Base-by-base conservation (phyloP, 2,113 vertebrate genomes). In the Tetrao urogallus region DNA sequence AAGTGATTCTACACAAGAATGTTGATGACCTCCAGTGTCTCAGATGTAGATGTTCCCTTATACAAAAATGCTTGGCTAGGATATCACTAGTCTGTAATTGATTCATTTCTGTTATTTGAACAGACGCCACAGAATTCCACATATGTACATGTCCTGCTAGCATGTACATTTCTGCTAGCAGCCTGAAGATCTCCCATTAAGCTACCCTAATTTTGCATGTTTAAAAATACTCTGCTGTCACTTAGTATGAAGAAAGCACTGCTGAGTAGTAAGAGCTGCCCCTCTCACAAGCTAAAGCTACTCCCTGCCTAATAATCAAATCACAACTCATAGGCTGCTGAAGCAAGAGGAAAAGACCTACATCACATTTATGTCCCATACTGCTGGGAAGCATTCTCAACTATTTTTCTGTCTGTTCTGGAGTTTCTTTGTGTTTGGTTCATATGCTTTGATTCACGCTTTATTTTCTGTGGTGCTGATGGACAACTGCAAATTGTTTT, bases 371-470 rank as follows among this genome's bases (percentile, higher is more conserved):
- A 78, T 74, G 82, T 60, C 76, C 84, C 28, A 57, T 48, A 71
- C 89, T 94, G 78, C 82, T 84, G 87, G 80, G 89, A 92, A 92
- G 52, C 73, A 94, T 90, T 83, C 93, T 90, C 84, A 95, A 81
- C 90, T 89, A 87, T 89, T 95, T 73, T 84, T 61, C 67, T 89
- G 60, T 63, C 58, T 2, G 1, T 93, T 90, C 42, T 83, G 87
- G 87, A 95, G 91, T 90, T 92, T 81, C 90, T 95, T 96, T 96
- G 94, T 90, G 73, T 95, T 81, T 92, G 40, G 76, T 93, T 94
- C 95, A 91, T 91, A 82, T 76, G 84, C 87, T 96, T 96, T 92
- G 91, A 92, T 94, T 96, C 88, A 67, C 65, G 91, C 89, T 96
- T 94, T 78, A 76, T 90, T 94, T 92, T 88, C 86, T 92, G 82